A percentile compares a stretch with the other conserved stretches of the same genome.
phyloP scores from a whole-genome alignment of 2,888 invertebrate genomes.

The Epinotia bilunana region DNA sequence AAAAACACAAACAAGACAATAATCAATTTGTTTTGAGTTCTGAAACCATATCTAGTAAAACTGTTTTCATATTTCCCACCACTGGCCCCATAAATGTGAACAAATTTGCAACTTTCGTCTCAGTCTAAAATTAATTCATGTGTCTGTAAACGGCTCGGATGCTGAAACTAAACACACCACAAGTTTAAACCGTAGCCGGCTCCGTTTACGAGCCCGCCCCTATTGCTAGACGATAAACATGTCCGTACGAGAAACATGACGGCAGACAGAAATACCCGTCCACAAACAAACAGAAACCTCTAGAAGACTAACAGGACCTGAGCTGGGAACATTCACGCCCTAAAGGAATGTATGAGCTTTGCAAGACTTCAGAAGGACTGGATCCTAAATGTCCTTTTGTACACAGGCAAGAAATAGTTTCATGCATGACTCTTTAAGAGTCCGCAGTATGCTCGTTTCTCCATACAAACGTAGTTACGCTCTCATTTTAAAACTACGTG shows the following conservation, averaged over 20 bases:
- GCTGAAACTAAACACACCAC: slow-evolving; percentile 64
- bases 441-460: no score
- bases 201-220: slow-evolving; percentile 69
- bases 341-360: no score
- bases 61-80: not conserved
- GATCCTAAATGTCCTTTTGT: not conserved
- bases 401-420: not conserved
- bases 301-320: slow-evolving; percentile 32
- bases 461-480: no score
- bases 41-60: not conserved
- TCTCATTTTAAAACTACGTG: no score
- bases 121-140: slow-evolving; percentile 37
- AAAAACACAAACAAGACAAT: no score
- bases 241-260: slow-evolving; percentile 66
- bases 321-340: not conserved
- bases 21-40: no score
- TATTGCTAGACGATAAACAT: slow-evolving; percentile 75
- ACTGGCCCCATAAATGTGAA: not conserved
- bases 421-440: no score
- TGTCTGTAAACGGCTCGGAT: slow-evolving; percentile 49
- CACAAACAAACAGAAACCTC: slow-evolving; percentile 65
- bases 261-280: slow-evolving; percentile 69
- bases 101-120: slow-evolving; percentile 26
- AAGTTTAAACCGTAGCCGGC: slow-evolving; percentile 62
- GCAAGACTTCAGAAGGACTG: no score